Base-by-base conservation (phyloP, 1,140 invertebrate genomes). In the Hypothenemus hampei region DNA sequence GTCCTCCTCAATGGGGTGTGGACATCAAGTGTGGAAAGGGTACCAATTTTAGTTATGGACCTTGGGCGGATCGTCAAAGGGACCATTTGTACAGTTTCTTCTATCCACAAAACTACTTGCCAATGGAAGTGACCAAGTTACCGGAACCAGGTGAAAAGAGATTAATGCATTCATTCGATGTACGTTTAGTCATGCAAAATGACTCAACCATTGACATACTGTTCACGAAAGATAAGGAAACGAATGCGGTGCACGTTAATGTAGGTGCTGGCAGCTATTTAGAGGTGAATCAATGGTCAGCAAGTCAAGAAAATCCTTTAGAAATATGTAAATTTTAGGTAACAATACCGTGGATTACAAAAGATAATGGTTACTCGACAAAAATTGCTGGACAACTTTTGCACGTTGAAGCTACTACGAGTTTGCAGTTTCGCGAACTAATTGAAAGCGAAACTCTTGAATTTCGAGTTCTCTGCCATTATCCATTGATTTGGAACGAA, bases 1-100 rank as follows among this genome's bases (percentile, higher is more conserved):
- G 90, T 53, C 90, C 91, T 11, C 93, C 93, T 0, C 89, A 93
- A 59, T 95, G 92, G 89, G 93, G 93, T 2, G 83, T 97, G 3
- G 93, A 96, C 71, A 89, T 97, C 15, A 95, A 95, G 71, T 97
- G 93, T 77, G 91, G 93, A 2, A 96, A 97, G 77, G 93, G 87
- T 56, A 98, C 96, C 31, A 92, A 98, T 69, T 93, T 98, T 63
- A 96, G 93, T 72, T 98, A 97, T 67, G 96, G 96, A 2, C 95
- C 97, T 3, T 99, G 95, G 95, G 94, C 93, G 4, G 96, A 98
- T 72, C 78, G 94, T 33, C 96, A 98, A 72, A 79, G 95, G 52
- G 94, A 97, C 71, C 85, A 94, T 73, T 73, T 98, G 13, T 98
- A 92, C 72, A 93, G 87, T 74, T 97, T 98, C 70, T 99, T 99